Evolutionary conservation across 2,888 invertebrate species (phyloP).

Genomic region (Rutpela maculata): DNA sequence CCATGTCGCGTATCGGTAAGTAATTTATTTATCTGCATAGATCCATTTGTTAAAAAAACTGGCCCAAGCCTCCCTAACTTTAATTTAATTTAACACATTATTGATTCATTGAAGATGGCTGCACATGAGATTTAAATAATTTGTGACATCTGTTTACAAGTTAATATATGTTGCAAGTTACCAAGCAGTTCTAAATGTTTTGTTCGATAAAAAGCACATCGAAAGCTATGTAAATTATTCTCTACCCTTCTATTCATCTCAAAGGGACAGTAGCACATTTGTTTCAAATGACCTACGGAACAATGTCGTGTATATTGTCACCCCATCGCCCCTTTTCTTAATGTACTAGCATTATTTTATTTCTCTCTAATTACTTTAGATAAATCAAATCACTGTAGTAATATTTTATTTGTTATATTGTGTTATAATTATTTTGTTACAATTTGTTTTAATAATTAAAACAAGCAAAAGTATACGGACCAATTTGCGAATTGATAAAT

Average conservation of each 20-base stretch:
- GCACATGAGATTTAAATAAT: slow-evolving; percentile 61
- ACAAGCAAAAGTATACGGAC: too few relatives aligned
- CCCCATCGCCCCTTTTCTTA: slow-evolving; percentile 45
- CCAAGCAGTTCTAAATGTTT: slow-evolving; percentile 51
- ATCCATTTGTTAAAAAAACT: neutral
- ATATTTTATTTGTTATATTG: neutral
- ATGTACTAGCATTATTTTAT: slow-evolving; percentile 34
- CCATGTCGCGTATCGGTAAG: too few relatives aligned
- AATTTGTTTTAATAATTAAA: too few relatives aligned
- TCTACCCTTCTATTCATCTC: slow-evolving; percentile 52
- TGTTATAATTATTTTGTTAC: too few relatives aligned
- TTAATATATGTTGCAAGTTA: slow-evolving; percentile 65
- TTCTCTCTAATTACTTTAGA: slow-evolving; percentile 9
- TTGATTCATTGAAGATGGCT: slow-evolving; percentile 53
- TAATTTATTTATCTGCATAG: neutral
- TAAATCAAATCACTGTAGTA: neutral
- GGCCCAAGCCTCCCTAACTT: neutral
- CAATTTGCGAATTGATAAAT: too few relatives aligned
- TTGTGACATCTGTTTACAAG: slow-evolving; percentile 70
- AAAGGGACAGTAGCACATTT: slow-evolving; percentile 61
- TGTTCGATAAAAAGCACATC: slow-evolving; percentile 64
- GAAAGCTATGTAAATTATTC: slow-evolving; percentile 65
- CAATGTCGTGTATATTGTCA: slow-evolving; percentile 40
- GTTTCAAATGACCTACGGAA: slow-evolving; percentile 61
- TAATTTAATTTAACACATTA: slow-evolving; percentile 41